phyloP scores from a whole-genome alignment of 53 echinoderm and acorn worm species.

The Holothuria scabra region DNA sequence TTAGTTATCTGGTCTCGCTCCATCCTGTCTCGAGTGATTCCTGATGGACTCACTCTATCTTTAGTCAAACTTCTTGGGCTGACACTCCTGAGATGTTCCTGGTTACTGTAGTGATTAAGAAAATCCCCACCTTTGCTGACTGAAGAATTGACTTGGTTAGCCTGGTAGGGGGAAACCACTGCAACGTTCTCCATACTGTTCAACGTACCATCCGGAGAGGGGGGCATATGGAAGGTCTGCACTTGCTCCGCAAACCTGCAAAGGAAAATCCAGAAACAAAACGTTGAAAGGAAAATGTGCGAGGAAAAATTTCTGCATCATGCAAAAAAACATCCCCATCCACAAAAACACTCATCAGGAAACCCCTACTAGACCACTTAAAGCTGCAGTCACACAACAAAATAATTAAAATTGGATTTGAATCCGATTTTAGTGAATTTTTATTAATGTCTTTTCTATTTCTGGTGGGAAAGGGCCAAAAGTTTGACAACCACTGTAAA shows the following conservation, averaged over 20 bases:
- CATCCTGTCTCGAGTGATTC: not conserved
- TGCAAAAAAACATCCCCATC: too few relatives aligned
- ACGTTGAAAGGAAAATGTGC: too few relatives aligned
- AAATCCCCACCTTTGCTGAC: slow-evolving; percentile 1
- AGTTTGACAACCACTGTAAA: too few relatives aligned
- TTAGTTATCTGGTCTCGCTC: not conserved
- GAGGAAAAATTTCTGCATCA: too few relatives aligned
- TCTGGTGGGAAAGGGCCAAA: too few relatives aligned
- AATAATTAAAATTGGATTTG: too few relatives aligned
- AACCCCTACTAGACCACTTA: too few relatives aligned
- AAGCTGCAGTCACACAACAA: too few relatives aligned
- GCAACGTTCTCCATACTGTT: slow-evolving; percentile 16
- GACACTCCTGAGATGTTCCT: slow-evolving; percentile 29
- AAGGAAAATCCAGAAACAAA: not conserved
- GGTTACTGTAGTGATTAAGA: not conserved
- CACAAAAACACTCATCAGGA: too few relatives aligned
- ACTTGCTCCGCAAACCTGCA: slow-evolving; percentile 24
- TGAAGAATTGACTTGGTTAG: not conserved
- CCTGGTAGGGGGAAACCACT: not conserved
- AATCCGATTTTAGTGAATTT: too few relatives aligned
- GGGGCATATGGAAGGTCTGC: slow-evolving; percentile 26
- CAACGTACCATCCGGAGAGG: slow-evolving; percentile 21
- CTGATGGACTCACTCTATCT: not conserved
- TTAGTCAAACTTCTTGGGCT: not conserved
- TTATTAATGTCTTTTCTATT: too few relatives aligned